Conservation (phyloP, 1,140 invertebrate species). For the Dolichoris vasculosae region DNA sequence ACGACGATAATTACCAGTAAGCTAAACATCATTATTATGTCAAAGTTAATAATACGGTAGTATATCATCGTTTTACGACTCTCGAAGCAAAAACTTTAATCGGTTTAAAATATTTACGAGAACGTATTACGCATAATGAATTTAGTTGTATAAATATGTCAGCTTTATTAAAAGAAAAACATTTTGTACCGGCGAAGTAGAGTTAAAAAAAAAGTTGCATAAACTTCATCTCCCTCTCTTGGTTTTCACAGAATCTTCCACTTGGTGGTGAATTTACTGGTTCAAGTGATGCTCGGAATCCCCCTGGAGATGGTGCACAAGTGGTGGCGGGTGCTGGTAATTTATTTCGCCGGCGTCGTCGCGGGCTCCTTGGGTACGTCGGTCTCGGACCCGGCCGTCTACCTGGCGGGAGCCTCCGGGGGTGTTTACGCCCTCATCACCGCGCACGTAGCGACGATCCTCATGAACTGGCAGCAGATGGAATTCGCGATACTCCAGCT, state of each 20-base stretch:
- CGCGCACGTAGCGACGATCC: constrained; percentile 95
- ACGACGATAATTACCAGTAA: too few species aligned
- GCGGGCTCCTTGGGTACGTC: constrained; percentile 94
- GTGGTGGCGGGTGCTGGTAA: constrained; percentile 90
- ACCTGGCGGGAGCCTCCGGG: constrained; percentile 94
- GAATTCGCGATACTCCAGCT: constrained; percentile 88
- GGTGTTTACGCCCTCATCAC: constrained; percentile 97
- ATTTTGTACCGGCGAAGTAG: too few species aligned
- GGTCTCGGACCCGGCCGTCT: constrained; percentile 89
- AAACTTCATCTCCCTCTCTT: background rate
- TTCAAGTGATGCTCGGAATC: constrained; percentile 93
- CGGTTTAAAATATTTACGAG: too few species aligned
- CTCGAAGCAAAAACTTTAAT: too few species aligned
- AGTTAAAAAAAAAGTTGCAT: too few species aligned
- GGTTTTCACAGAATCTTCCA: constrained; percentile 81
- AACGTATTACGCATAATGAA: too few species aligned
- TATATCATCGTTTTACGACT: too few species aligned
- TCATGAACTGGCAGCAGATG: constrained; percentile 97
- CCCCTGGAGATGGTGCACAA: constrained; percentile 97
- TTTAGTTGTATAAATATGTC: too few species aligned
- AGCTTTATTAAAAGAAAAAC: too few species aligned
- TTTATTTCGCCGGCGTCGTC: constrained; percentile 88
- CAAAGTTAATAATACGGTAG: too few species aligned
- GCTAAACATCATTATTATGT: too few species aligned
- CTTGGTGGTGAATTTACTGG: constrained; percentile 92